A percentile compares a stretch with the other conserved stretches of the same genome.
Conservation (phyloP, 2,797 vertebrate genomes). For the Amblyraja radiata region DNA sequence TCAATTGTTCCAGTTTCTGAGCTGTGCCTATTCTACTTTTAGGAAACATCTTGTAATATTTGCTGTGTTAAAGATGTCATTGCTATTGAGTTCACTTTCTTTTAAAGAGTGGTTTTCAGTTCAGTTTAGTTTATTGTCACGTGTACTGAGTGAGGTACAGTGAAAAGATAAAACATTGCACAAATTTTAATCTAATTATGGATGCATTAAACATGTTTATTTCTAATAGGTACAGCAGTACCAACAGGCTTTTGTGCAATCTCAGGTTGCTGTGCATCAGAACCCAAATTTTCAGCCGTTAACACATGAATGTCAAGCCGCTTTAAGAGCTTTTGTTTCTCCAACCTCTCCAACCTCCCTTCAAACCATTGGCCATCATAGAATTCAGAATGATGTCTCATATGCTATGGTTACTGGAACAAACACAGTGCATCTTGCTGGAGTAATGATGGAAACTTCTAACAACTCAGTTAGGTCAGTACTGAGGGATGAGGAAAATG, state of each 20-base stretch:
- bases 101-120: neutral
- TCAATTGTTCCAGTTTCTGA: neutral
- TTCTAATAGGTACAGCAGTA: conserved; percentile 77
- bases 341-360: conserved; percentile 49
- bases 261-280: conserved; percentile 61
- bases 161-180: neutral
- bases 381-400: conserved; percentile 14
- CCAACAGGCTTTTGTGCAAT: conserved; percentile 79
- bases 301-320: conserved; percentile 75
- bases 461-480: conserved; percentile 28
- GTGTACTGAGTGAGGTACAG: too few relatives aligned
- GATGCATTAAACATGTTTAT: neutral
- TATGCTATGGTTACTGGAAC: conserved; percentile 26
- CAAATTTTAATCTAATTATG: neutral
- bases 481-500: neutral
- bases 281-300: conserved; percentile 67
- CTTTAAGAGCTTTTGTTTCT: conserved; percentile 63
- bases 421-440: neutral
- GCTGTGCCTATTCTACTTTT: neutral
- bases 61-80: neutral
- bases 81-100: neutral
- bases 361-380: neutral
- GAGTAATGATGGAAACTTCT: conserved; percentile 10
- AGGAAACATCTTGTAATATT: neutral
- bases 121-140: too few relatives aligned